phyloP scores from a whole-genome alignment of 2,888 invertebrate species.

The Abscondita cerata region DNA sequence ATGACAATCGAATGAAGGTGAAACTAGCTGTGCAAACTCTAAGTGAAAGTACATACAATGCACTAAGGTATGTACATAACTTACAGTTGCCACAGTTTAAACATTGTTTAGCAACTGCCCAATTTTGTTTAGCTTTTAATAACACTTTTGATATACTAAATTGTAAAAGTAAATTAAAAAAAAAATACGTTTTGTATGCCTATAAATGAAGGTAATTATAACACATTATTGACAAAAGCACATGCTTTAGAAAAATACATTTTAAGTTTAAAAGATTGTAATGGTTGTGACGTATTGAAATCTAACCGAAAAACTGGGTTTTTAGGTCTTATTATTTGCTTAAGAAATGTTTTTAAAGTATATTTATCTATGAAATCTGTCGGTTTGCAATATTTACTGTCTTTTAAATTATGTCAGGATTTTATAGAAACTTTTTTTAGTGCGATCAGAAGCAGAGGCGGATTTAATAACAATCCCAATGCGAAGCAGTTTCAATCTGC shows the following conservation, averaged over 20 bases:
- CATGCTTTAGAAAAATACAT: not conserved
- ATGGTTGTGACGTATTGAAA: slow-evolving; percentile 4
- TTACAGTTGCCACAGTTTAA: not conserved
- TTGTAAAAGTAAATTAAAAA: slow-evolving; percentile 22
- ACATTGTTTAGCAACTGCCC: slow-evolving; percentile 3
- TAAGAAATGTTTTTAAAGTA: slow-evolving; percentile 10
- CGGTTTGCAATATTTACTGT: not conserved
- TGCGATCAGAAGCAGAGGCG: slow-evolving; percentile 23
- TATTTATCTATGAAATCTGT: not conserved
- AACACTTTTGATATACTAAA: slow-evolving; percentile 44
- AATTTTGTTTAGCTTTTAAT: slow-evolving; percentile 39
- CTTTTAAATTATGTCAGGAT: slow-evolving; percentile 29
- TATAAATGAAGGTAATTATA: not conserved
- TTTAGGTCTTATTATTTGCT: slow-evolving; percentile 15
- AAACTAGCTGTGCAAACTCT: not conserved
- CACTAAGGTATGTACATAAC: not conserved
- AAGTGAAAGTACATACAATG: not conserved
- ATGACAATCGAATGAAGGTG: slow-evolving; percentile 41
- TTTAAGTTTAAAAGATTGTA: slow-evolving; percentile 1
- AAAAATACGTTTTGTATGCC: slow-evolving; percentile 22
- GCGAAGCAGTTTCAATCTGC: slow-evolving; percentile 30
- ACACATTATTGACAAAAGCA: not conserved
- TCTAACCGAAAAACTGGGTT: slow-evolving; percentile 16
- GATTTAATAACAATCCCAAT: slow-evolving; percentile 33
- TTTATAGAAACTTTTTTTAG: slow-evolving; percentile 35